Conservation (phyloP, 2,888 invertebrate genomes). For the Cataglyphis livida region DNA sequence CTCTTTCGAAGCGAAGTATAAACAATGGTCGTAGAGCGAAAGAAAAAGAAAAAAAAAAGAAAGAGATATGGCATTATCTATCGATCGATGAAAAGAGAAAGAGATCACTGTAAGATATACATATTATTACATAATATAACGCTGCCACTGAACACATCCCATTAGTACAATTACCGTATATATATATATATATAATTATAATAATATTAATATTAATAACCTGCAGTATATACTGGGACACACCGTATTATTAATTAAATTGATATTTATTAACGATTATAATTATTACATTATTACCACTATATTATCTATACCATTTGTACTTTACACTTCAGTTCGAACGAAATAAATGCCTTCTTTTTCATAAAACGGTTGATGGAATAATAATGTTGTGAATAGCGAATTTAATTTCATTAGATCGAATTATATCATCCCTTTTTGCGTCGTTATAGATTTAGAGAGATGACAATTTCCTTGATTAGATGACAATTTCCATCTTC, state of each 20-base stretch:
- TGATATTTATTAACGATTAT: conserved; percentile 84
- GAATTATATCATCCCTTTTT: not conserved
- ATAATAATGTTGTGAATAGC: conserved; percentile 25
- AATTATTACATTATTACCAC: conserved; percentile 84
- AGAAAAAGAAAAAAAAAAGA: conserved; percentile 39
- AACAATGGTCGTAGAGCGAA: conserved; percentile 10
- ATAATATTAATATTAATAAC: conserved; percentile 59
- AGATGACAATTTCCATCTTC: not conserved
- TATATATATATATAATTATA: conserved; percentile 67
- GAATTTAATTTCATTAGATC: not conserved
- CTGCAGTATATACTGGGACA: conserved; percentile 71
- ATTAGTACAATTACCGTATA: conserved; percentile 85
- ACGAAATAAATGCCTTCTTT: conserved; percentile 86
- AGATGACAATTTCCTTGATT: not conserved
- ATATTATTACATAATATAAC: conserved; percentile 71
- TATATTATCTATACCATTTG: conserved; percentile 85
- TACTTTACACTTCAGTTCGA: conserved; percentile 85
- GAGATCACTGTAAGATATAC: conserved; percentile 70
- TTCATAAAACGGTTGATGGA: conserved; percentile 79
- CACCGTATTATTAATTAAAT: conserved; percentile 80
- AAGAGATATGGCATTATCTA: conserved; percentile 29
- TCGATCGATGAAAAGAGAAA: conserved; percentile 55
- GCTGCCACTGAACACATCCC: conserved; percentile 86
- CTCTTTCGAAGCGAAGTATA: not conserved
- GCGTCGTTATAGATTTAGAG: not conserved